Evolutionary conservation across 2,888 invertebrate species (phyloP).

Genomic region (Caenorhabditis auriculariae): DNA sequence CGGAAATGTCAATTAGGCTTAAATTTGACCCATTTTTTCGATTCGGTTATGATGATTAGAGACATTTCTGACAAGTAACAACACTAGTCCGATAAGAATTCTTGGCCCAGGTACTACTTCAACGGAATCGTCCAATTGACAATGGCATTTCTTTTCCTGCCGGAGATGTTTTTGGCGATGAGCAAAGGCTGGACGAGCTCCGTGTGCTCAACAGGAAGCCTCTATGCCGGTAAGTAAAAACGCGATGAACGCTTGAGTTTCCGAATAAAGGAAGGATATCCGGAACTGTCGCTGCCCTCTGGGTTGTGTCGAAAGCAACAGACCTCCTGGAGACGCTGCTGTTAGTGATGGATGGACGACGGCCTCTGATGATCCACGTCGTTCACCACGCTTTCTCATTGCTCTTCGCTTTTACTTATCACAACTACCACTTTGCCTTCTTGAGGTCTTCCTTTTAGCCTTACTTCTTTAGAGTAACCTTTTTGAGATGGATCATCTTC

Average conservation of each 20-base stretch:
- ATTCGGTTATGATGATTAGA: too few species aligned
- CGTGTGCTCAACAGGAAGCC: constrained; percentile 23
- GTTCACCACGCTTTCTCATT: constrained; percentile 34
- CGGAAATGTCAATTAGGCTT: too few species aligned
- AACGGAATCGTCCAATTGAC: constrained; percentile 23
- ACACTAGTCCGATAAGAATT: too few species aligned
- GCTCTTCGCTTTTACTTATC: constrained; percentile 27
- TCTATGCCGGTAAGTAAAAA: constrained; percentile 21
- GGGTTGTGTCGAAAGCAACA: constrained; percentile 26
- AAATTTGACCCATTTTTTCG: too few species aligned
- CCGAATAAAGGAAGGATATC: constrained; percentile 12
- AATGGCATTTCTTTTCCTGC: constrained; percentile 19
- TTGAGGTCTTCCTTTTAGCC: not conserved
- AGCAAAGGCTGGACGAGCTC: constrained; percentile 28
- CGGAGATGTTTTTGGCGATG: constrained; percentile 19
- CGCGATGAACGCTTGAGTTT: not conserved
- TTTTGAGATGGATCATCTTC: constrained; percentile 30
- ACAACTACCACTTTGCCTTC: constrained; percentile 13
- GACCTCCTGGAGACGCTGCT: constrained; percentile 33
- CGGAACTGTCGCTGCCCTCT: constrained; percentile 22
- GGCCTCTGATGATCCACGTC: constrained; percentile 32
- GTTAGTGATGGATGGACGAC: constrained; percentile 26
- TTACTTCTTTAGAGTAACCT: not conserved
- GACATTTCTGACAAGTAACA: too few species aligned
- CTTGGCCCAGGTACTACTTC: constrained; percentile 30